Conservation (phyloP, 2,797 vertebrate species). For the Neomorphus geoffroyi region DNA sequence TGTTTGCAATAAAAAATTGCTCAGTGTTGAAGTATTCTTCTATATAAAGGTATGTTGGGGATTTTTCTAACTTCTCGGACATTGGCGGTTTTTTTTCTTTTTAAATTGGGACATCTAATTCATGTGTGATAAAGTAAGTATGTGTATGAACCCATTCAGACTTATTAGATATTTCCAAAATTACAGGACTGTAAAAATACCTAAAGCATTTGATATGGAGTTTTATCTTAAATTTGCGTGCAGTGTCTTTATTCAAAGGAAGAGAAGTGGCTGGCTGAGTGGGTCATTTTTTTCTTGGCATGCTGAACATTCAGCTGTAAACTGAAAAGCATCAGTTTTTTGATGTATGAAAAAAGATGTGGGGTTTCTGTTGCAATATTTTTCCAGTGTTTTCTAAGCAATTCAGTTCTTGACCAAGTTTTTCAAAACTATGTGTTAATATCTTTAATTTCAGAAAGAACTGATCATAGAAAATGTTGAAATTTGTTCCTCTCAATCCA, state of each 20-base stretch:
- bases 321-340: background rate
- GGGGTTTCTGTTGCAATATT: background rate
- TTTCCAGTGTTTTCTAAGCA: background rate
- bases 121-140: background rate
- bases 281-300: background rate
- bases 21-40: background rate
- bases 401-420: background rate
- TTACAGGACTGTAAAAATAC: background rate
- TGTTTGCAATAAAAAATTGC: background rate
- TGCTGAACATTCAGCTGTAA: background rate
- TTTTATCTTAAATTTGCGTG: background rate
- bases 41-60: background rate
- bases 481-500: background rate
- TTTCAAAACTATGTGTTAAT: background rate
- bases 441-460: background rate
- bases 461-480: background rate
- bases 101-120: background rate
- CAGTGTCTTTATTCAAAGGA: background rate
- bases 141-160: background rate
- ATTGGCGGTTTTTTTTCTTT: background rate
- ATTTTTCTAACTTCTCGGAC: background rate
- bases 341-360: background rate
- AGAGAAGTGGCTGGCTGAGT: accelerated
- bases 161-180: background rate
- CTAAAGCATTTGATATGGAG: background rate